A percentile compares a stretch with the other conserved stretches of the same genome.
phyloP scores from a whole-genome alignment of 2,113 vertebrate genomes.

The Butastur rufipennis region DNA sequence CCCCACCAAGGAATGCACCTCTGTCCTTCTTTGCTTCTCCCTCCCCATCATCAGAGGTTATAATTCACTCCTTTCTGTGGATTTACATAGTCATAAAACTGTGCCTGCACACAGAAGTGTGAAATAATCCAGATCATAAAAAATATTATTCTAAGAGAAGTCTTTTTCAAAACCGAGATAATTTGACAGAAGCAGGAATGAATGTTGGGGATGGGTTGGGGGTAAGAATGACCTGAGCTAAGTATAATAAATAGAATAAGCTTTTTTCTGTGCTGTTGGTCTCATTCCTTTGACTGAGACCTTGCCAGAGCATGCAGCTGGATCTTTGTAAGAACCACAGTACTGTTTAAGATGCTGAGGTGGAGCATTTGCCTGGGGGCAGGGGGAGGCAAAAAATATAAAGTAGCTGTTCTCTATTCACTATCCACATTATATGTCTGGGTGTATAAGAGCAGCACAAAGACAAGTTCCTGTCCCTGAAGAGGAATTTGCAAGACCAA shows the following conservation, averaged over 20 bases:
- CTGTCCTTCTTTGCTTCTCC: not conserved
- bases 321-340: not conserved
- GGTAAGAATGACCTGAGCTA: not conserved
- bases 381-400: not conserved
- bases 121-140: not conserved
- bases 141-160: not conserved
- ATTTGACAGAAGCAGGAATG: not conserved
- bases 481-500: not conserved
- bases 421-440: not conserved
- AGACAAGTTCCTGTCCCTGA: not conserved
- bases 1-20: not conserved
- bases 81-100: not conserved
- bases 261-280: not conserved
- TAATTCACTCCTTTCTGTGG: not conserved
- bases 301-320: not conserved
- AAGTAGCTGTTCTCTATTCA: not conserved
- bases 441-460: not conserved
- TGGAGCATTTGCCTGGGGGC: not conserved
- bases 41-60: not conserved
- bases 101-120: not conserved
- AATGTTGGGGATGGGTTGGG: not conserved
- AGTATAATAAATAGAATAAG: not conserved
- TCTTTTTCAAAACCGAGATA: not conserved
- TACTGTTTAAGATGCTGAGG: not conserved
- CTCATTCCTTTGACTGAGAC: not conserved